These are phyloP conservation scores for Cynoglossus semilaevis DNA, from an alignment of 2,113 vertebrate species.

Conservation along the genomic window DNA sequence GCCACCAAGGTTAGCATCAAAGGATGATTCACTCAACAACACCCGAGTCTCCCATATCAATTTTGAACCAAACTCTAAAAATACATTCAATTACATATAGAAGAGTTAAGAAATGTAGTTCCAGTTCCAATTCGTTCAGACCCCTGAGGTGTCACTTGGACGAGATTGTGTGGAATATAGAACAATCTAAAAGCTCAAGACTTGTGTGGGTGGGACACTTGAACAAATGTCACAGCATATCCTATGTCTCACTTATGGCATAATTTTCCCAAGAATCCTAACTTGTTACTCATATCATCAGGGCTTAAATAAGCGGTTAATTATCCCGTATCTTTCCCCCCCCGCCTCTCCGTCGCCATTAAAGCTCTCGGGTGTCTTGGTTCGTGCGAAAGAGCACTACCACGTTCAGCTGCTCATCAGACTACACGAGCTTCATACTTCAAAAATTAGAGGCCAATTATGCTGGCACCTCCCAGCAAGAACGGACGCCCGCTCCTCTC, in stretches of 20 bases:
- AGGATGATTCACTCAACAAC: conserved; percentile 67
- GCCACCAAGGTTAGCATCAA: conserved; percentile 65
- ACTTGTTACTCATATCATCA: neutral
- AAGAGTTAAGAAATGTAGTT: conserved; percentile 30
- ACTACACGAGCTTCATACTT: conserved; percentile 18
- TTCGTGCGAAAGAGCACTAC: conserved; percentile 15
- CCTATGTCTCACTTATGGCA: neutral
- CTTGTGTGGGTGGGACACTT: neutral
- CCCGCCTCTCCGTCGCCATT: conserved; percentile 7
- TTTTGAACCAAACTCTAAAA: conserved; percentile 65
- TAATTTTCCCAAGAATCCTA: conserved; percentile 7
- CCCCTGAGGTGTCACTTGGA: conserved; percentile 32
- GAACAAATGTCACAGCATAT: conserved; percentile 8
- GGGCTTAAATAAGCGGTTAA: conserved; percentile 32
- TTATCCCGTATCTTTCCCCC: conserved; percentile 22
- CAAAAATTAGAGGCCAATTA: conserved; percentile 56
- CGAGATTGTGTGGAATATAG: conserved; percentile 24
- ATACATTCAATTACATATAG: conserved; percentile 61
- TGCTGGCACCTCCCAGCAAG: conserved; percentile 40
- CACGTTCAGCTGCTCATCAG: conserved; percentile 11
- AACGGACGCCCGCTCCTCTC: conserved; percentile 37
- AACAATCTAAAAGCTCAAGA: conserved; percentile 6
- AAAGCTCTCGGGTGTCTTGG: conserved; percentile 25
- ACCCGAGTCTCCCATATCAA: conserved; percentile 63
- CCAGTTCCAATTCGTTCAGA: conserved; percentile 34